These are phyloP conservation scores for Diorhabda carinulata DNA, from an alignment of 1,140 invertebrate genomes.

Conservation along the genomic window DNA sequence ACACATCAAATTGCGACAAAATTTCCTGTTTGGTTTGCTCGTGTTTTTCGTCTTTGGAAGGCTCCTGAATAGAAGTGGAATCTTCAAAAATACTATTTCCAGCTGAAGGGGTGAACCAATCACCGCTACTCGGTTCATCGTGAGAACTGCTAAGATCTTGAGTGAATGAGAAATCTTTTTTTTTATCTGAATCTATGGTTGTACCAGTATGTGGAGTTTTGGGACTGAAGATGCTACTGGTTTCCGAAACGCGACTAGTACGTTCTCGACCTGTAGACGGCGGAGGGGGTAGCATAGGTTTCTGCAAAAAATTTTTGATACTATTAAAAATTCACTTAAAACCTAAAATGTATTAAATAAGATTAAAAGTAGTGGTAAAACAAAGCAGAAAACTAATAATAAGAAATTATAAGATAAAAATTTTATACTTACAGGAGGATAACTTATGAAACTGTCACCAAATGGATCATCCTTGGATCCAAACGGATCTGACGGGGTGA, in stretches of 20 bases:
- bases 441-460: slow-evolving; percentile 71
- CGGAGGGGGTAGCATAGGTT: slow-evolving; percentile 61
- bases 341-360: too few species aligned
- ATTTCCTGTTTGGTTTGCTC: slow-evolving; percentile 45
- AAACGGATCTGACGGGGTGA: slow-evolving; percentile 69
- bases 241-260: slow-evolving; percentile 39
- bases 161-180: slow-evolving; percentile 35
- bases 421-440: slow-evolving; percentile 51
- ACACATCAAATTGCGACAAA: slow-evolving; percentile 64
- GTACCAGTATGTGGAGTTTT: slow-evolving; percentile 40
- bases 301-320: slow-evolving; percentile 32
- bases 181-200: slow-evolving; percentile 28
- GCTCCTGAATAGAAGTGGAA: slow-evolving; percentile 29
- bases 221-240: slow-evolving; percentile 42
- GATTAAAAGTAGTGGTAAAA: too few species aligned
- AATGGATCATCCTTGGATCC: slow-evolving; percentile 56
- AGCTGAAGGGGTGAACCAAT: slow-evolving; percentile 43
- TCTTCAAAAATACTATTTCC: slow-evolving; percentile 42
- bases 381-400: too few species aligned
- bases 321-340: too few species aligned
- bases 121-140: slow-evolving; percentile 41
- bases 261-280: slow-evolving; percentile 53
- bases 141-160: slow-evolving; percentile 40
- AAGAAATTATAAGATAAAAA: not conserved
- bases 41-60: slow-evolving; percentile 40